phyloP scores from a whole-genome alignment of 2,113 vertebrate genomes.

The Seriola rivoliana region DNA sequence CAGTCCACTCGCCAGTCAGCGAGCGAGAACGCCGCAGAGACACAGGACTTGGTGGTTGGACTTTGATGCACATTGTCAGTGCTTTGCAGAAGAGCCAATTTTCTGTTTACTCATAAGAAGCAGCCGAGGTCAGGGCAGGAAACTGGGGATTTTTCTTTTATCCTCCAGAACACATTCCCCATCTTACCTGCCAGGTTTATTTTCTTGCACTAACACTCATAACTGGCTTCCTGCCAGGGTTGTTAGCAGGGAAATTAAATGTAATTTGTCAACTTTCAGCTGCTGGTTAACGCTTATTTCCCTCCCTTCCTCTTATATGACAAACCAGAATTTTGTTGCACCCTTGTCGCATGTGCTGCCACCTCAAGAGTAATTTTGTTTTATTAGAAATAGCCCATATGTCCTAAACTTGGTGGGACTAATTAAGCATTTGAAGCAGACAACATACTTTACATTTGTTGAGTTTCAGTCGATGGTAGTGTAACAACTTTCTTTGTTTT shows the following conservation, averaged over 20 bases:
- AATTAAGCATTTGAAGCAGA: not conserved
- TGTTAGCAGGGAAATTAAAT: not conserved
- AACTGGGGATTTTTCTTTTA: not conserved
- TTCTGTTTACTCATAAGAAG: slow-evolving; percentile 4
- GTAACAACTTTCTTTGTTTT: not conserved
- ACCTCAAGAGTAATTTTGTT: not conserved
- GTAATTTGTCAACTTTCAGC: slow-evolving; percentile 9
- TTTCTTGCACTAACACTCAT: not conserved
- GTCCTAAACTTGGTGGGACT: not conserved
- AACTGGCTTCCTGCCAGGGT: slow-evolving; percentile 1
- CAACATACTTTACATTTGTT: not conserved
- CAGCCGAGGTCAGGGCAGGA: not conserved
- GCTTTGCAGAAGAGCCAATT: not conserved
- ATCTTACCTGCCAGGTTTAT: not conserved
- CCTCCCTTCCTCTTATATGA: not conserved
- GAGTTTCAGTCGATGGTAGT: not conserved
- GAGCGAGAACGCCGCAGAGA: not conserved
- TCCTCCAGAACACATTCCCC: no score
- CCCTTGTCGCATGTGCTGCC: no score
- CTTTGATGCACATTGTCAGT: not conserved
- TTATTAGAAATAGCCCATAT: accelerated
- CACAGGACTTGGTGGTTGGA: not conserved
- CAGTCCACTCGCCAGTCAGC: not conserved
- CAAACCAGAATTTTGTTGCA: not conserved
- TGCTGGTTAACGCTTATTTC: slow-evolving; percentile 9